Evolutionary conservation across 2,797 vertebrate genomes (phyloP).

Genomic region (Botia kubotai): DNA sequence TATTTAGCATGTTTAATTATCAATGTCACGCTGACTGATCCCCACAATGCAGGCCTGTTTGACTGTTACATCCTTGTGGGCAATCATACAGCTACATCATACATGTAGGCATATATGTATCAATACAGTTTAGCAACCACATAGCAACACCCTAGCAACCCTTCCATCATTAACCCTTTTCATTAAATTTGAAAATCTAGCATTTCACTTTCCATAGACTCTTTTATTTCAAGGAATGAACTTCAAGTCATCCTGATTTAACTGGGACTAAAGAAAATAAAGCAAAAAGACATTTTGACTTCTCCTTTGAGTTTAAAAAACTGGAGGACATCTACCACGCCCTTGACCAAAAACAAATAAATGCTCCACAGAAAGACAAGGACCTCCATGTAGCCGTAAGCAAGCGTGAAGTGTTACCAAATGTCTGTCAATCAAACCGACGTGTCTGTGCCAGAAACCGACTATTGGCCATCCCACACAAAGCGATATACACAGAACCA

Average conservation of each 20-base stretch:
- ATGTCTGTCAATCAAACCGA: conserved; percentile 50
- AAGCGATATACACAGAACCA: conserved; percentile 14
- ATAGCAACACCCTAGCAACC: not conserved
- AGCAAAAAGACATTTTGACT: conserved; percentile 31
- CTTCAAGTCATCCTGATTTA: conserved; percentile 15
- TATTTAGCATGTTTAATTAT: too few species aligned
- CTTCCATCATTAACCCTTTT: not conserved
- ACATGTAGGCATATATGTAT: too few species aligned
- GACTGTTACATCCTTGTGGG: too few species aligned
- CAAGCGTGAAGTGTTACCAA: conserved; percentile 47
- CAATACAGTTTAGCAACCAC: not conserved
- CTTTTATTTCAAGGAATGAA: conserved; percentile 4
- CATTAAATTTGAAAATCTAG: not conserved
- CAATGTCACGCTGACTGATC: too few species aligned
- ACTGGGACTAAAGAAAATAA: not conserved
- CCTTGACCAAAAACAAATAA: conserved; percentile 66
- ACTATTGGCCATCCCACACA: conserved; percentile 28
- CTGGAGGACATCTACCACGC: conserved; percentile 61
- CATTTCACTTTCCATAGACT: not conserved
- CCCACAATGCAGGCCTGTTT: too few species aligned
- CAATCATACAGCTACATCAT: too few species aligned
- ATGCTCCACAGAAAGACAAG: conserved; percentile 44
- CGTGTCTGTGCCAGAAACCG: not conserved
- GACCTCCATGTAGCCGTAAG: conserved; percentile 63
- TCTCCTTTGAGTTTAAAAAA: conserved; percentile 60